A percentile compares a stretch with the other conserved stretches of the same genome.
phyloP scores from a whole-genome alignment of 2,888 invertebrate genomes.

The Xestia xanthographa region DNA sequence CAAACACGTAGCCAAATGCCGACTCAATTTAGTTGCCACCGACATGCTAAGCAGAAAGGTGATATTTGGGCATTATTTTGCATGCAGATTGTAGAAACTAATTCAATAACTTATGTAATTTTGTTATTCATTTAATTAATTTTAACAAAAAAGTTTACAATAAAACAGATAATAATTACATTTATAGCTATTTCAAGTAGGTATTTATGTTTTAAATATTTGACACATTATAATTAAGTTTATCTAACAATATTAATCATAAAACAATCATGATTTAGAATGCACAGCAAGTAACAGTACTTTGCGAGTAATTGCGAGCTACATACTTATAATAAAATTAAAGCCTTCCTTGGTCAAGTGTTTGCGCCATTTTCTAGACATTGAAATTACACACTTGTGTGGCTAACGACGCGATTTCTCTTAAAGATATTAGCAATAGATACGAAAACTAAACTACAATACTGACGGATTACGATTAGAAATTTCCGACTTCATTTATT shows the following conservation, averaged over 20 bases:
- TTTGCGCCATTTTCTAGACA: constrained; percentile 7
- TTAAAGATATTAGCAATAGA: constrained; percentile 27
- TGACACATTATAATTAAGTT: no score
- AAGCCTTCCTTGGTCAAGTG: neutral
- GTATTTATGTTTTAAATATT: no score
- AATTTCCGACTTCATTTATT: constrained; percentile 32
- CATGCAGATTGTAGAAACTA: no score
- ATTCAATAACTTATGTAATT: no score
- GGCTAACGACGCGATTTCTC: constrained; percentile 14
- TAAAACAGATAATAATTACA: no score
- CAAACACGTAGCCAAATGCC: neutral
- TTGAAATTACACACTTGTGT: constrained; percentile 3
- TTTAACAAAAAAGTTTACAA: no score
- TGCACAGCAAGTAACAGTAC: neutral
- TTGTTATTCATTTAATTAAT: no score
- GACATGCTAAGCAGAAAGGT: neutral
- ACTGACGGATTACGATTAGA: constrained; percentile 10
- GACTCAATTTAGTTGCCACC: neutral
- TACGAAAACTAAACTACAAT: constrained; percentile 1
- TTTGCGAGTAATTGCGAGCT: no score
- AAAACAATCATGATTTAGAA: neutral
- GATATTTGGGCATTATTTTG: neutral
- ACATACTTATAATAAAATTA: no score
- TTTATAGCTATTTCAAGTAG: no score
- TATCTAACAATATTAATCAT: no score